A percentile compares a stretch with the other conserved stretches of the same genome.
Conservation (phyloP, 2,113 vertebrate genomes). For the Natator depressus region DNA sequence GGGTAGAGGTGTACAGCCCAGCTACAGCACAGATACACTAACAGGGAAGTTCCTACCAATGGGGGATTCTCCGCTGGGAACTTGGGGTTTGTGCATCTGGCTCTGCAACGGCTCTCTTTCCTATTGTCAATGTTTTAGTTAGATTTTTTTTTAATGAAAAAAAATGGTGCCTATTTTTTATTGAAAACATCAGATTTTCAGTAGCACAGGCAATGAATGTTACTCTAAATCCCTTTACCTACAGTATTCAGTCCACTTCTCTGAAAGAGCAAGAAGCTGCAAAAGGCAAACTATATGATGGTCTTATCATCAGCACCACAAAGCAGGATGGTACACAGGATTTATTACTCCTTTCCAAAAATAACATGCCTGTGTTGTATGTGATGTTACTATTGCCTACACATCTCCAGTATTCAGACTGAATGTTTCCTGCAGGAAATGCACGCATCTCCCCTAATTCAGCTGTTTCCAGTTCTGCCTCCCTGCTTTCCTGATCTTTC, state of each 20-base stretch:
- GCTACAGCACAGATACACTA: no score
- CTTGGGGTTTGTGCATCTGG: no score
- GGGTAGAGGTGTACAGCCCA: no score
- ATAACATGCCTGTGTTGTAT: neutral
- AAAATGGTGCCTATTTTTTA: neutral
- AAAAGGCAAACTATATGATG: fast-evolving
- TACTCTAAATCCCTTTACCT: neutral
- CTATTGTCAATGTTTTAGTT: no score
- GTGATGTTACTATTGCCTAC: neutral
- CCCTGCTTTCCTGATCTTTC: neutral
- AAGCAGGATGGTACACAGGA: neutral
- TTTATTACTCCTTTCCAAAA: neutral
- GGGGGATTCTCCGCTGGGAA: no score
- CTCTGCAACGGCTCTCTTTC: no score
- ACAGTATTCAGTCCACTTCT: neutral
- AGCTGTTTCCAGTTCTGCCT: neutral
- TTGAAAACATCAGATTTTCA: neutral
- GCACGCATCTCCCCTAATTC: neutral
- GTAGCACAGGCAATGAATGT: neutral
- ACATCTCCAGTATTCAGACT: neutral
- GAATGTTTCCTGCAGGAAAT: neutral
- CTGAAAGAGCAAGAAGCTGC: neutral
- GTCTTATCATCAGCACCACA: neutral
- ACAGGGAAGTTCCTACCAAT: no score
- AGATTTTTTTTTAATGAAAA: no score